Conservation (phyloP, 2,888 invertebrate genomes). For the Tryphoninae sp. region DNA sequence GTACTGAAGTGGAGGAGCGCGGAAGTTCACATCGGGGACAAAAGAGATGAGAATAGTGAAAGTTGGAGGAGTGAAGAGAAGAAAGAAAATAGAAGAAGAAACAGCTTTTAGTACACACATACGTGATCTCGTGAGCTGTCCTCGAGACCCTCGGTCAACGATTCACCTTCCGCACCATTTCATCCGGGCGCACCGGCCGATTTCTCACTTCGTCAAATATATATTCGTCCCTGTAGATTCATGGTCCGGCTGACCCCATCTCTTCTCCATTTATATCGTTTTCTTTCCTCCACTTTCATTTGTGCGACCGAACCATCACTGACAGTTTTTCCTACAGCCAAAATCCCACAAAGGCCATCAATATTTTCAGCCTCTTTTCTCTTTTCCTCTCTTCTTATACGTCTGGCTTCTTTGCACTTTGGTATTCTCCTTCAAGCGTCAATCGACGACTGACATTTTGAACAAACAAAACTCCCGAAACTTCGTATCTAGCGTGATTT, state of each 20-base stretch:
- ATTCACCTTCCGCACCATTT: constrained; percentile 60
- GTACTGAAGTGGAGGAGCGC: constrained; percentile 38
- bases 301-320: neutral
- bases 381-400: neutral
- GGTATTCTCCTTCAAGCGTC: constrained; percentile 55
- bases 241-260: constrained; percentile 7
- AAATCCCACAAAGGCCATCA: constrained; percentile 27
- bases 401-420: constrained; percentile 26
- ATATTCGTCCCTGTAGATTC: constrained; percentile 52
- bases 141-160: constrained; percentile 47
- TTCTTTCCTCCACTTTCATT: constrained; percentile 16
- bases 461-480: constrained; percentile 5
- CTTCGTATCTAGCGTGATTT: constrained; percentile 37
- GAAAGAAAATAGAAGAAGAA: constrained; percentile 14
- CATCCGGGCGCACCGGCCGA: constrained; percentile 38
- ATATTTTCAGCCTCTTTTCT: constrained; percentile 48
- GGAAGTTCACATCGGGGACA: constrained; percentile 45
- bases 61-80: constrained; percentile 25
- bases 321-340: constrained; percentile 3
- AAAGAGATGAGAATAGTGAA: constrained; percentile 20
- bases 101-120: constrained; percentile 15
- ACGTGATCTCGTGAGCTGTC: constrained; percentile 28
- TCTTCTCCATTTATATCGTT: constrained; percentile 22
- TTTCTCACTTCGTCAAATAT: constrained; percentile 64
- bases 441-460: constrained; percentile 41